Base-by-base conservation (phyloP, 2,113 vertebrate species). In the Progne subis region DNA sequence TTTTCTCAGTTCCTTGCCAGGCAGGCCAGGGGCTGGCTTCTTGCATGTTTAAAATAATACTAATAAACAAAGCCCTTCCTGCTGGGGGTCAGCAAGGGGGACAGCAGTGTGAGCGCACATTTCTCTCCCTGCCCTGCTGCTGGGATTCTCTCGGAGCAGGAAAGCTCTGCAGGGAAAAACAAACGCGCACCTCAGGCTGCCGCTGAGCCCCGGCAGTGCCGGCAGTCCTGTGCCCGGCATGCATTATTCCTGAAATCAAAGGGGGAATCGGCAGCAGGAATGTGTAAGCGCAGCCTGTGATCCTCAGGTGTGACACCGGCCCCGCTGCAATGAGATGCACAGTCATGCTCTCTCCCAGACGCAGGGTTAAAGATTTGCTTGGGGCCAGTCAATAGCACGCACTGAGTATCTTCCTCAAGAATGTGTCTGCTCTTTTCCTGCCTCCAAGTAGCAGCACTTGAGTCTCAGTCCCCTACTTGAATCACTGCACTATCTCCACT, bases 341-440 rank as follows among this genome's bases (percentile, higher is more conserved):
- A 94, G 97, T 97, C 97, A 98, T 98, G 97, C 93, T 95, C 96
- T 83, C 95, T 60, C 94, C 19, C 12, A 94, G 97, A 93, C 90
- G 86, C 95, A 8, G 95, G 96, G 97, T 98, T 97, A 98, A 97
- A 97, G 96, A 98, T 97, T 97, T 98, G 97, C 97, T 97, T 91
- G 95, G 95, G 97, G 97, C 90, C 95, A 96, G 97, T 97, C 97
- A 97, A 97, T 97, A 96, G 97, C 95, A 84, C 82, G 93, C 88
- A 95, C 96, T 90, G 91, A 97, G 97, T 97, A 96, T 97, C 97
- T 97, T 96, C 96, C 96, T 95, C 88, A 70, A 96, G 95, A 97
- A 96, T 94, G 95, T 95, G 83, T 93, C 96, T 96, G 95, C 93
- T 97, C 96, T 96, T 97, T 96, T 95, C 91, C 95, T 95, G 92